A percentile compares a stretch with the other conserved stretches of the same genome.
Conservation (phyloP, 2,888 invertebrate genomes). For the Campoletis raptor region DNA sequence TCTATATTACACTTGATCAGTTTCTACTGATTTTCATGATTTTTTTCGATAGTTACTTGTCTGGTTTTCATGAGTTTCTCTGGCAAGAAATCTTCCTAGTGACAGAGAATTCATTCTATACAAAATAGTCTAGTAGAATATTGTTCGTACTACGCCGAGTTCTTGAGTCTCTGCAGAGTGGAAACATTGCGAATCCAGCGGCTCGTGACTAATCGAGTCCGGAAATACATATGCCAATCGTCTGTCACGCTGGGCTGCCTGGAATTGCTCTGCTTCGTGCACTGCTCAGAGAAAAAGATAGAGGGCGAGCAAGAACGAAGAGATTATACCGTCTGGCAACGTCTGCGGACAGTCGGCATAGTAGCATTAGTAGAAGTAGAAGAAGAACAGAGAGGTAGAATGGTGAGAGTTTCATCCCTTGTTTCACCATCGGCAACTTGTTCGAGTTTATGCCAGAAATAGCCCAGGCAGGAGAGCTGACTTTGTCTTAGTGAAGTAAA, state of each 20-base stretch:
- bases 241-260: constrained; percentile 69
- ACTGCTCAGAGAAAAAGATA: constrained; percentile 5
- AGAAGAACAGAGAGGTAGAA: constrained; percentile 11
- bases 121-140: not conserved
- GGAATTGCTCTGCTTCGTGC: constrained; percentile 42
- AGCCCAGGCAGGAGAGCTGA: constrained; percentile 23
- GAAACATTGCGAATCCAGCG: constrained; percentile 66
- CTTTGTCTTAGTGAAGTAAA: not conserved
- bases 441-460: constrained; percentile 39
- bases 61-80: constrained; percentile 3
- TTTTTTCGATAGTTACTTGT: not conserved
- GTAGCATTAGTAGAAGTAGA: not conserved
- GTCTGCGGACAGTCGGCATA: constrained; percentile 19
- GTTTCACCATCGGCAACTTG: constrained; percentile 32
- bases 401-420: constrained; percentile 19
- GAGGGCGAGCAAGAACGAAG: constrained; percentile 22
- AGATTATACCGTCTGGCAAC: constrained; percentile 40
- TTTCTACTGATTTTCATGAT: not conserved
- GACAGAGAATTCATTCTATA: not conserved
- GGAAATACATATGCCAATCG: constrained; percentile 77
- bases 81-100: constrained; percentile 1
- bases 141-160: constrained; percentile 34
- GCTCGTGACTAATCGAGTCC: constrained; percentile 76
- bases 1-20: not conserved
- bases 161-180: constrained; percentile 49